Evolutionary conservation across 2,797 vertebrate genomes (phyloP), one percentile per base, ranked within the genome.

Genomic region (Sebastes jordani): DNA sequence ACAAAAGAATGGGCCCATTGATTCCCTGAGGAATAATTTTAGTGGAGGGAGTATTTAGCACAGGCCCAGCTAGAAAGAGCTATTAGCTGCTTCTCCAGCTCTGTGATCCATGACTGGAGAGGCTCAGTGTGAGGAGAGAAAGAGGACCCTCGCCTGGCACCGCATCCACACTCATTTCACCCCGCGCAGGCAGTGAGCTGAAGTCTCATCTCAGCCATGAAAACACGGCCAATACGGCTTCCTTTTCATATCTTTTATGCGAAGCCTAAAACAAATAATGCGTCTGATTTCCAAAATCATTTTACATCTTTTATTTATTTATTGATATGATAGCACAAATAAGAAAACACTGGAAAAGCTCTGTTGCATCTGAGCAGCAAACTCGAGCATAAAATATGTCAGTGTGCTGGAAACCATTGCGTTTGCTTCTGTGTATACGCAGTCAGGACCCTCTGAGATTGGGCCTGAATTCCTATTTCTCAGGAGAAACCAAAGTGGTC

Each of bases 1-100:
- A 94, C 93, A 93, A 95, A 95, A 96, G 96, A 96, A 96, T 95
- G 95, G 95, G 92, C 94, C 95, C 95, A 96, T 96, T 96, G 96
- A 96, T 96, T 96, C 96, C 95, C 96, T 72, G 91, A 95, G 96
- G 96, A 96, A 96, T 96, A 94, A 95, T 96, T 96, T 96, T 95
- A 95, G 94, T 92, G 93, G 92, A 95, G 93, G 92, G 94, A 95
- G 94, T 95, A 93, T 95, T 95, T 95, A 96, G 94, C 95, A 93
- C 93, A 90, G 94, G 89, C 90, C 91, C 91, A 84, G 94, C 93
- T 93, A 92, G 91, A 93, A 89, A 95, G 94, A 92, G 93, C 94
- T 96, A 96, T 96, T 96, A 96, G 93, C 93, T 92, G 93, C 95
- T 96, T 95, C 95, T 95, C 93, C 91, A 94, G 94, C 94, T 92